A percentile compares a stretch with the other conserved stretches of the same genome.
These are phyloP conservation scores for Netelia fuscicornis DNA, from an alignment of 2,888 invertebrate genomes.

Conservation along the genomic window DNA sequence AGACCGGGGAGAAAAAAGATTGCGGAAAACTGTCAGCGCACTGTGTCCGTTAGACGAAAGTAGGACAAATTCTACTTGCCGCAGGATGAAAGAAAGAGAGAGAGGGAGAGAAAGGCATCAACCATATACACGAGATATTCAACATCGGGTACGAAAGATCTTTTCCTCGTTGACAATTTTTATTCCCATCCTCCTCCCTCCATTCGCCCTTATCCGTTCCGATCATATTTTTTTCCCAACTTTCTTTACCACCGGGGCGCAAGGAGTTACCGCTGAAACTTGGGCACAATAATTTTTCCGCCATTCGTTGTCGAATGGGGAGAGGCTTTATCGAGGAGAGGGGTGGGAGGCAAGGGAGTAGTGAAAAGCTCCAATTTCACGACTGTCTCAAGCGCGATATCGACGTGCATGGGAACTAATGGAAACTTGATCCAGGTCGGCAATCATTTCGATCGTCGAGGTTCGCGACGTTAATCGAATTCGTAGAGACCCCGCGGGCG, in stretches of 20 bases:
- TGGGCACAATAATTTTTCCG: constrained; percentile 27
- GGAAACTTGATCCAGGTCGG: constrained; percentile 72
- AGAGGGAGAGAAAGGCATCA: constrained; percentile 1
- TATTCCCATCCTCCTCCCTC: background rate
- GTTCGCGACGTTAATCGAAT: constrained; percentile 81
- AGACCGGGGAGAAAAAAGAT: constrained; percentile 20
- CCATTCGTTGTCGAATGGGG: constrained; percentile 16
- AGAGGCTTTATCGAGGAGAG: too few relatives aligned
- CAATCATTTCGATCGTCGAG: constrained; percentile 80
- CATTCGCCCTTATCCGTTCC: too few relatives aligned
- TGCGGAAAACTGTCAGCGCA: constrained; percentile 46
- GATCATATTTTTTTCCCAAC: background rate
- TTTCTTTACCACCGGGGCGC: constrained; percentile 6
- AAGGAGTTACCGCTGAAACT: constrained; percentile 34
- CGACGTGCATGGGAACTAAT: constrained; percentile 56
- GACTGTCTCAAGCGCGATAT: constrained; percentile 51
- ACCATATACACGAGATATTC: background rate
- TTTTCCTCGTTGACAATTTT: constrained; percentile 1
- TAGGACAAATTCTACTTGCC: constrained; percentile 49
- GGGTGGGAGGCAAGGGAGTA: too few relatives aligned
- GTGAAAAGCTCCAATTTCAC: constrained; percentile 26
- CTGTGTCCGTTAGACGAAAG: constrained; percentile 42
- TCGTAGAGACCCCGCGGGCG: constrained; percentile 76
- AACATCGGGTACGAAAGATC: constrained; percentile 36
- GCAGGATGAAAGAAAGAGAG: background rate